Conservation (phyloP, 2,888 invertebrate genomes). For the Megastigmus dorsalis region DNA sequence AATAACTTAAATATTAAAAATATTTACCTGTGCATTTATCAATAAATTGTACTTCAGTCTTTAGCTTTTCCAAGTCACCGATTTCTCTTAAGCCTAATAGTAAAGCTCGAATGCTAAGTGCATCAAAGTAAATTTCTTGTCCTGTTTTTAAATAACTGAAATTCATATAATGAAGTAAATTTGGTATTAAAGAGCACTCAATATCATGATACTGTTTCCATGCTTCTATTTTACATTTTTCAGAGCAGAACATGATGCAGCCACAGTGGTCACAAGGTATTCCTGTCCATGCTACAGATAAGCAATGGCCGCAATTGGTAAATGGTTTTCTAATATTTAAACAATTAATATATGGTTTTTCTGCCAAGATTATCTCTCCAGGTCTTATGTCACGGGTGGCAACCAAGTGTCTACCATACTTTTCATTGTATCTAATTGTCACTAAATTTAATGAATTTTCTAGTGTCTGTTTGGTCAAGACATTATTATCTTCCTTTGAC, state of each 20-base stretch:
- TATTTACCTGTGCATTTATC: slow-evolving; percentile 64
- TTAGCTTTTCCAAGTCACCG: slow-evolving; percentile 71
- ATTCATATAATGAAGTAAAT: slow-evolving; percentile 76
- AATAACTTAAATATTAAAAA: too few species aligned
- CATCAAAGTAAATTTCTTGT: slow-evolving; percentile 82
- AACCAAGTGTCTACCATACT: slow-evolving; percentile 82
- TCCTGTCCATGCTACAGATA: slow-evolving; percentile 77
- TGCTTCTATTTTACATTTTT: slow-evolving; percentile 79
- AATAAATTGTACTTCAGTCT: slow-evolving; percentile 67
- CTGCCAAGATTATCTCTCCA: slow-evolving; percentile 86
- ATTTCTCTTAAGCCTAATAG: slow-evolving; percentile 74
- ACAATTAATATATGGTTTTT: slow-evolving; percentile 83
- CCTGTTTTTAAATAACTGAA: too few species aligned
- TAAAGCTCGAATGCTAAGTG: slow-evolving; percentile 80
- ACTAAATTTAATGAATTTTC: slow-evolving; percentile 80
- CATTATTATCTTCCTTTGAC: background rate
- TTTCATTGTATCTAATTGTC: slow-evolving; percentile 76
- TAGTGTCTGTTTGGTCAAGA: slow-evolving; percentile 44
- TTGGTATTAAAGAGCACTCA: slow-evolving; percentile 84
- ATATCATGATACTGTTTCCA: slow-evolving; percentile 82
- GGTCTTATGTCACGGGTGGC: slow-evolving; percentile 81
- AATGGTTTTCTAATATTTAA: slow-evolving; percentile 76
- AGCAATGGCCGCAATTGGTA: slow-evolving; percentile 82
- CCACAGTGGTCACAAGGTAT: slow-evolving; percentile 81
- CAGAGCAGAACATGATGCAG: slow-evolving; percentile 81